These are phyloP conservation scores for Pentalonia nigronervosa DNA, from an alignment of 1,140 invertebrate genomes.

Conservation along the genomic window DNA sequence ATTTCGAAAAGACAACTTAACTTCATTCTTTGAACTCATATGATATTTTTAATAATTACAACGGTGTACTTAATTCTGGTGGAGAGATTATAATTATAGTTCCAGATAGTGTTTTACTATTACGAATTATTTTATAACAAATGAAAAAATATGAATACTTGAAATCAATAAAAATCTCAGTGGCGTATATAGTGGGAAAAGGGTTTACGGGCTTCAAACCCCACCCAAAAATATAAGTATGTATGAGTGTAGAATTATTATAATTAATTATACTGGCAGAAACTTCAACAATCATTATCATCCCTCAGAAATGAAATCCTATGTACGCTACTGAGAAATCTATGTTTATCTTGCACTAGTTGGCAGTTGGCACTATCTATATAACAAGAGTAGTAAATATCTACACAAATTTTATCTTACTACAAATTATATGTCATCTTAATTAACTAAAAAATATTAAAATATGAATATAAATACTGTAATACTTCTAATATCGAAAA, in stretches of 20 bases:
- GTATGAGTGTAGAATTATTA: no score
- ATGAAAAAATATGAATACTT: not conserved
- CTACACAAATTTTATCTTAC: not conserved
- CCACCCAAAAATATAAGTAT: no score
- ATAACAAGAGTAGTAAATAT: not conserved
- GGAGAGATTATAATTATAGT: not conserved
- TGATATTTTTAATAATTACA: not conserved
- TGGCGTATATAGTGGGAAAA: no score
- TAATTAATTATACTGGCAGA: no score
- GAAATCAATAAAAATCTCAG: not conserved
- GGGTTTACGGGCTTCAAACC: no score
- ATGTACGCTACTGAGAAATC: not conserved
- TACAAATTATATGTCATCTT: not conserved
- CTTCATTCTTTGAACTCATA: not conserved
- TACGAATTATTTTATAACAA: not conserved
- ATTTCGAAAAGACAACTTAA: not conserved
- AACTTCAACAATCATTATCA: no score
- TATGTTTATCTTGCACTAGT: not conserved
- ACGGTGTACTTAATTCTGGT: not conserved
- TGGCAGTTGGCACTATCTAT: not conserved
- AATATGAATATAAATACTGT: not conserved
- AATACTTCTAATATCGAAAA: not conserved
- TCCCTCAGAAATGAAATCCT: no score
- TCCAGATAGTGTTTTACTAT: not conserved
- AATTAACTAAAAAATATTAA: not conserved